Percentiles rank a stretch among this genome's conserved stretches.
These are phyloP conservation scores for Busseola fusca DNA, from an alignment of 2,888 invertebrate species.

Conservation along the genomic window DNA sequence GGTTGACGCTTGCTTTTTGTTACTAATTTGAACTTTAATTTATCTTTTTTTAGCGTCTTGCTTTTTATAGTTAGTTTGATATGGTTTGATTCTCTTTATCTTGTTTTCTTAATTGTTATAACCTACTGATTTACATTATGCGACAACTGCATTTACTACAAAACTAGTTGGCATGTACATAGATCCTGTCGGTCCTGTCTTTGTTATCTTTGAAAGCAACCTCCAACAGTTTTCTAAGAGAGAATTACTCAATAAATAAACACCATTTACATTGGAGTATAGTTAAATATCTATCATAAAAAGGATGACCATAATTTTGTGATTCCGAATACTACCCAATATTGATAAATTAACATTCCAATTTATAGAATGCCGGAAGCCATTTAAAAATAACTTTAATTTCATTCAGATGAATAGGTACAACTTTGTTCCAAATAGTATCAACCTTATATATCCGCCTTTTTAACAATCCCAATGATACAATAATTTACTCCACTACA, in stretches of 20 bases:
- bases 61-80: conserved; percentile 6
- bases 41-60: conserved; percentile 19
- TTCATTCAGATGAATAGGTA: not conserved
- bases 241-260: not conserved
- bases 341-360: not conserved
- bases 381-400: not conserved
- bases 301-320: not conserved
- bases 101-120: conserved; percentile 16
- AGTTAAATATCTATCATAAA: not conserved
- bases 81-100: conserved; percentile 8
- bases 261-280: not conserved
- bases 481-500: conserved; percentile 4
- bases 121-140: not conserved
- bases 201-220: conserved; percentile 1
- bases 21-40: conserved; percentile 20
- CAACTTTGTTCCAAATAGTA: not conserved
- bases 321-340: too few relatives aligned
- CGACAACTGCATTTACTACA: not conserved
- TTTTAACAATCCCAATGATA: not conserved
- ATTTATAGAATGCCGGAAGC: not conserved
- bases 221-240: not conserved
- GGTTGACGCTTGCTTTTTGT: conserved; percentile 39
- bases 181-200: conserved; percentile 15
- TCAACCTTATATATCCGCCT: not conserved
- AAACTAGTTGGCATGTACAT: not conserved